These are phyloP conservation scores for Myrmecobius fasciatus DNA, from an alignment of 2,113 vertebrate species.

Conservation along the genomic window DNA sequence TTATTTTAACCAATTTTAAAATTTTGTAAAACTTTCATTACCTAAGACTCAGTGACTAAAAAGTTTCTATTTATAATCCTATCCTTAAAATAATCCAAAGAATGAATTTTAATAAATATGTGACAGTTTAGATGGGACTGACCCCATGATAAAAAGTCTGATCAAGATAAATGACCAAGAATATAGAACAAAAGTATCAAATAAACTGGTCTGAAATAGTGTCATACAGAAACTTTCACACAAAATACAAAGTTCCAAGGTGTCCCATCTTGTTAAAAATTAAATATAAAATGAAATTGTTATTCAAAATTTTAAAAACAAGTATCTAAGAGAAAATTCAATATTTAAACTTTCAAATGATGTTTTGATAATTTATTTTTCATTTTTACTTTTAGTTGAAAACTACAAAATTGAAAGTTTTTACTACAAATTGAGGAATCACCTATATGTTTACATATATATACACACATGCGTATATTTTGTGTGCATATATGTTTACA, in stretches of 20 bases:
- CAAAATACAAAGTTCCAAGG: not conserved
- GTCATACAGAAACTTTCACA: not conserved
- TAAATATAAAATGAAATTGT: not conserved
- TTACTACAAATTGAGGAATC: rapidly evolving
- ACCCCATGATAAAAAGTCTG: not conserved
- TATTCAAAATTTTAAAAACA: not conserved
- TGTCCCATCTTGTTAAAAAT: not conserved
- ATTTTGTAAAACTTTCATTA: not conserved
- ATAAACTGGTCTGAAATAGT: not conserved
- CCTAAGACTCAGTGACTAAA: not conserved
- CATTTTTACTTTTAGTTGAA: not conserved
- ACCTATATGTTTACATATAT: not conserved
- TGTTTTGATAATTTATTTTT: not conserved
- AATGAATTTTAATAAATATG: not conserved
- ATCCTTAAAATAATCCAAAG: not conserved
- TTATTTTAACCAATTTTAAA: not conserved
- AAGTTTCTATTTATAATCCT: not conserved
- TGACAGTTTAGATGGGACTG: not conserved
- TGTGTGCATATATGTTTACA: not conserved
- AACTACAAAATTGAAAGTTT: not conserved
- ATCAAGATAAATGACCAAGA: not conserved
- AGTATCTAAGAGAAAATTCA: not conserved
- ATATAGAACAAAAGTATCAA: not conserved
- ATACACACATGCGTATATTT: not conserved
- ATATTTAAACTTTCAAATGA: not conserved